Evolutionary conservation across 2,888 invertebrate genomes (phyloP).

Genomic region (Drosophila picticornis): DNA sequence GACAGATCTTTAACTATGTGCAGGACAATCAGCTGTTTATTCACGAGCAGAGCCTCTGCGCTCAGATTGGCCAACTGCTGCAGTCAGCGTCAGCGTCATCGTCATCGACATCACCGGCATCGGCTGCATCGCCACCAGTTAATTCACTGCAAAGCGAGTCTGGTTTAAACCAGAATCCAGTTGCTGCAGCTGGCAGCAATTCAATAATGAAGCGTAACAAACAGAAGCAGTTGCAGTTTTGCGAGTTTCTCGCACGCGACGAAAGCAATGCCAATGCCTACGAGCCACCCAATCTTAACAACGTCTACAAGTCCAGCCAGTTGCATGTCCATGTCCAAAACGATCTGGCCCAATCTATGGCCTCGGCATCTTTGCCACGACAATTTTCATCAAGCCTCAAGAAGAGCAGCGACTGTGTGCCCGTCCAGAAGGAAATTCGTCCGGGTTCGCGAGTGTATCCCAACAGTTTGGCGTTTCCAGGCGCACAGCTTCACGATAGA

Average conservation of each 20-base stretch:
- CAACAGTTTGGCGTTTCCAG: background rate
- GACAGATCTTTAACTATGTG: conserved; percentile 48
- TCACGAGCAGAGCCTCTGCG: conserved; percentile 33
- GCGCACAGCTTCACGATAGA: background rate
- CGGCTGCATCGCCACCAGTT: background rate
- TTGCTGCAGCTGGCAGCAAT: background rate
- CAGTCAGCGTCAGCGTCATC: background rate
- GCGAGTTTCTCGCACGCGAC: conserved; percentile 60
- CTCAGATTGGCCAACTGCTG: conserved; percentile 48
- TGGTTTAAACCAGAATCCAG: conserved; percentile 6
- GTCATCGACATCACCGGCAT: background rate
- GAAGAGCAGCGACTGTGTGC: background rate
- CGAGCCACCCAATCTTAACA: conserved; percentile 54
- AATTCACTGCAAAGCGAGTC: conserved; percentile 18
- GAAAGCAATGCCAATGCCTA: conserved; percentile 56
- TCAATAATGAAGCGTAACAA: conserved; percentile 30
- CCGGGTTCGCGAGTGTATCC: background rate
- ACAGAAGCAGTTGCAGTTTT: conserved; percentile 48
- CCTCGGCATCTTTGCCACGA: background rate
- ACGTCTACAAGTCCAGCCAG: conserved; percentile 45
- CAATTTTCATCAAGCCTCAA: background rate
- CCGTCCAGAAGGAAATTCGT: background rate
- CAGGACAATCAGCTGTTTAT: conserved; percentile 52
- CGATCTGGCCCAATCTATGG: background rate
- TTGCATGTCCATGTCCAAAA: conserved; percentile 3